Base-by-base conservation (phyloP, 2,888 invertebrate genomes). In the Tolmerus cingulatus region DNA sequence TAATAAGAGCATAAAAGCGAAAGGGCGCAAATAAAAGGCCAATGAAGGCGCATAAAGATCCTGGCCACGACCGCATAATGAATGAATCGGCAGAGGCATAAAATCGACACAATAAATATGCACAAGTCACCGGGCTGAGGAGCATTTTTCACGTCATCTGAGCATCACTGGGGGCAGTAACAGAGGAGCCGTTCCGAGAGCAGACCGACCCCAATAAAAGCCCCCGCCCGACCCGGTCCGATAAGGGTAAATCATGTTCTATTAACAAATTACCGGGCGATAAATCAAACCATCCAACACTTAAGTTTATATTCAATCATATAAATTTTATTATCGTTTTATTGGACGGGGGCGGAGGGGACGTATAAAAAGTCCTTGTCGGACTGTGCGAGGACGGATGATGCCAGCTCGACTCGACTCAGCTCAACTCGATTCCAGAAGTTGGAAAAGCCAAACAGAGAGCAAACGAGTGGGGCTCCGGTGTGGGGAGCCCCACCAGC, bases 301-400 rank as follows among this genome's bases (percentile, higher is more conserved):
- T 89, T 90, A 90, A 90, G 90, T 90, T 90, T 90, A 90, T 90
- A 90, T 90, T 89, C 90, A 90, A 90, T 90, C 90, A 90, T 90
- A 89, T 90, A 90, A 89, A 90, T 90, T 90, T 90, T 90, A 90
- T 90, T 90, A 90, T 90, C 90, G 89, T 90, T 90, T 90, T 90
- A 90, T 90, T 89, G 89, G 89, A 88, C 89, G 30, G 43, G 43
- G 37, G 74, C 19, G 7, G 74, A 46, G 30, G n/a, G 46, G 43
- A 4, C 74, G 74, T 74, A 87, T 87, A 87, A 86, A 82, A 87
- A 81, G 81, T 51, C 66, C 30, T 46, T 76, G 55, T 76, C 86
- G 77, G 9, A 84, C 74, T 57, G 34, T 27, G 46, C 37, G 23
- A 76, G 81, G 74, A 81, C 76, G 82, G 66, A 66, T 76, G 74